phyloP scores from a whole-genome alignment of 2,888 invertebrate genomes.

The Gari tellinella region DNA sequence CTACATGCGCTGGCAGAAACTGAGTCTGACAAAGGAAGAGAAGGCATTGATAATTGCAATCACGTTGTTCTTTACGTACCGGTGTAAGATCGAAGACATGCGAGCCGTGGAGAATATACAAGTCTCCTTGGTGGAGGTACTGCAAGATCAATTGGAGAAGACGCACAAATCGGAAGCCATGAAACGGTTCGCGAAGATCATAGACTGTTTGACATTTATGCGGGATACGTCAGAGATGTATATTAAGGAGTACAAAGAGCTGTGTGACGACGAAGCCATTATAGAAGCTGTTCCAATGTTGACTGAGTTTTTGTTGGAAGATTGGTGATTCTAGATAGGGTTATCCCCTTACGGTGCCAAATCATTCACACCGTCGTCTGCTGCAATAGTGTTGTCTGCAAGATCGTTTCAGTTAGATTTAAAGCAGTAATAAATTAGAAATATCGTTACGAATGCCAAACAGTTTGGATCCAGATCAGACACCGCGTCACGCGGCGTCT shows the following conservation, averaged over 20 bases:
- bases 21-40: constrained; percentile 40
- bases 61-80: constrained; percentile 36
- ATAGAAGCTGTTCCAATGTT: constrained; percentile 46
- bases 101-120: constrained; percentile 47
- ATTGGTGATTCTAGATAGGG: no score
- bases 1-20: constrained; percentile 36
- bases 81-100: constrained; percentile 43
- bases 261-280: constrained; percentile 50
- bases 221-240: constrained; percentile 42
- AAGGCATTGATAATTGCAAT: constrained; percentile 44
- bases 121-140: constrained; percentile 26
- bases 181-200: constrained; percentile 43
- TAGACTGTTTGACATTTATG: constrained; percentile 35
- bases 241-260: constrained; percentile 42
- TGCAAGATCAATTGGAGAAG: constrained; percentile 22
- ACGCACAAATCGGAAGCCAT: constrained; percentile 7
- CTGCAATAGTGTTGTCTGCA: no score
- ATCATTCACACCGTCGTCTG: no score
- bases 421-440: no score
- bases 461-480: no score
- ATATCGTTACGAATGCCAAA: no score
- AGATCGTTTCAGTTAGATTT: no score
- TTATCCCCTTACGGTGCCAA: no score
- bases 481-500: no score
- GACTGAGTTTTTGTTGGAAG: constrained; percentile 48